Base-by-base conservation (phyloP, 2,113 vertebrate species). In the Meriones unguiculatus region DNA sequence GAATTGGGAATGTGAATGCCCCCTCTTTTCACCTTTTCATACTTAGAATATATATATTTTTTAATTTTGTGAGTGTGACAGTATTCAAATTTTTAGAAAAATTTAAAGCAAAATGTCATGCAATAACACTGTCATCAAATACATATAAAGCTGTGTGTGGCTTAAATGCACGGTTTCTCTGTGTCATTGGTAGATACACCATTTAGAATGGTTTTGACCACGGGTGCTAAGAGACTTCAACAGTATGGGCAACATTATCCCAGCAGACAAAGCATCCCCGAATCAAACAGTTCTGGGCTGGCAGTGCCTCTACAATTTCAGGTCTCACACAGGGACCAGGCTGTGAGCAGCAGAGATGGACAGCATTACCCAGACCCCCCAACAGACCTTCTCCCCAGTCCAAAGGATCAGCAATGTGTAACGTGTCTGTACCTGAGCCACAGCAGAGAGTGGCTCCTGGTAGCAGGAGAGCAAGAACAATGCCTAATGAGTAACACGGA, bases 31-130 rank as follows among this genome's bases (percentile, higher is more conserved):
- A 75, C 35, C 28, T 67, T 7, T 64, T 90, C 35, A 54, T 35
- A 73, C 4, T 62, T 96, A 67, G 72, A 3, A 54, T 41, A 54
- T 50, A n/a, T 38, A 59, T 54, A 52, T 38, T 90, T 85, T 87
- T 88, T 86, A 80, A 57, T 41, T 76, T 54, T 87, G 5, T 17
- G 64, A 85, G 13, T 67, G 0, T 72, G 75, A 62, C 62, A 87
- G n/a, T 65, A 32, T 78, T 59, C 3, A 17, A 41, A 24, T 0
- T 57, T 59, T 73, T 17, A 52, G 7, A 65, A 15, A 89, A 82
- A 86, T 91, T 95, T 87, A 94, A 94, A 84, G 13, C n/a, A 84
- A 92, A 93, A n/a, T 81, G 90, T 3, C 15, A 72, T 85, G 17
- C 75, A 95, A 90, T 76, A 84, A 35, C 69, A 90, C 22, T 52